Evolutionary conservation across 2,113 vertebrate species (phyloP), one percentile per base, ranked within the genome.

Genomic region (Pseudonaja textilis): DNA sequence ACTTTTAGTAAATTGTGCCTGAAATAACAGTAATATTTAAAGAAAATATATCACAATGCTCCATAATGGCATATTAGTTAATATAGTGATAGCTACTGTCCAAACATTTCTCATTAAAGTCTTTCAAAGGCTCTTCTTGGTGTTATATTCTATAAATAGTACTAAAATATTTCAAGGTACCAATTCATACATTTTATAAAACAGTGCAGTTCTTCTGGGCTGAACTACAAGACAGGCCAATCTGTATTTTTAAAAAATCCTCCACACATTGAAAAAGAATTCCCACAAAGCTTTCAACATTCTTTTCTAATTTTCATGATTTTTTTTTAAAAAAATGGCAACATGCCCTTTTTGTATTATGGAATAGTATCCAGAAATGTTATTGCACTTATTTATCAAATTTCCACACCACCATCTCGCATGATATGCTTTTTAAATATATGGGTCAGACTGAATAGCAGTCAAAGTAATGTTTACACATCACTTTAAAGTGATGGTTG

Each of bases 111-210:
- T 93, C 14, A 45, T 92, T 86, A 90, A 57, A 93, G 91, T 1
- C 47, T 92, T 93, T 93, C 6, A 92, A 86, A 92, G 59, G 3
- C 85, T 69, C 89, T 85, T 69, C 6, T 85, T 14, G 86, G 2
- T 89, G 93, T 94, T 39, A 91, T 52, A 18, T 88, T 47, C 86
- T 86, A 92, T 57, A 89, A 91, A 93, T 85, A 18, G 26, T 64
- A 25, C 34, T 92, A 29, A 92, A 92, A 88, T 54, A 3, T 42
- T 87, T 42, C 59, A 16, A 92, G 22, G 29, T 34, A 69, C 11
- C 61, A 61, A 89, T 54, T 74, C 18, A 86, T 34, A 50, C 20
- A 86, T 89, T 61, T n/a, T 85, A 42, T 39, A 61, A 55, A 52
- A 52, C 11, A 45, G 14, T 61, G 6, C 20, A 61, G 14, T 4